phyloP scores from a whole-genome alignment of 2,113 vertebrate species.

The Scolopax mira region DNA sequence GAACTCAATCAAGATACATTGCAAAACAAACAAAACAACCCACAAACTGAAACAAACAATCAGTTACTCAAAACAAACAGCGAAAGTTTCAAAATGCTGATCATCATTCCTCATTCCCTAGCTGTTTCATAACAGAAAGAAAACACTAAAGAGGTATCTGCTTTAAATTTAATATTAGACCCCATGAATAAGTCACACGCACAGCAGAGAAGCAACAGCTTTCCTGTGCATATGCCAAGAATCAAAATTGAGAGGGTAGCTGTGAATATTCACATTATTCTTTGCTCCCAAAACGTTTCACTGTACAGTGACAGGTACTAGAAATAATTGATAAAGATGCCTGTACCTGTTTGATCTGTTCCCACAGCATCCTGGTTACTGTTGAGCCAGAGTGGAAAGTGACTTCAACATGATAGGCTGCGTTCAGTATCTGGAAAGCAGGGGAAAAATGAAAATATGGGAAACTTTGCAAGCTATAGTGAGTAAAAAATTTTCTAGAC shows the following conservation, averaged over 20 bases:
- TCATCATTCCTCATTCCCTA: not conserved
- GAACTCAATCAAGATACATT: not conserved
- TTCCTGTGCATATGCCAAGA: not conserved
- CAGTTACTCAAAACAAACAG: not conserved
- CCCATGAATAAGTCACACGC: not conserved
- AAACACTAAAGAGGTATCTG: not conserved
- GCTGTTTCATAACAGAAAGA: not conserved
- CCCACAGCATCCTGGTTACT: slow-evolving; percentile 92
- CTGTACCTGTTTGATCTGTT: slow-evolving; percentile 96
- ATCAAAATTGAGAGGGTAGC: not conserved
- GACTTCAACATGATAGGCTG: slow-evolving; percentile 97
- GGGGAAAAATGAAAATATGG: not conserved
- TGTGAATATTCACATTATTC: not conserved
- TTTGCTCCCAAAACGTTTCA: not conserved
- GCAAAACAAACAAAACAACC: not conserved
- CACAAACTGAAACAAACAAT: not conserved
- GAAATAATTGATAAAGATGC: not conserved
- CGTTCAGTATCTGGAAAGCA: slow-evolving; percentile 88
- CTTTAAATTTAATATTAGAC: not conserved
- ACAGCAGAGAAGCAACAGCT: not conserved
- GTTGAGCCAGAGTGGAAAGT: slow-evolving; percentile 97
- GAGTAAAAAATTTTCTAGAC: not conserved
- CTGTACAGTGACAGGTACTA: not conserved
- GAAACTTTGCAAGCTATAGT: not conserved
- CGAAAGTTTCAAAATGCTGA: not conserved